Evolutionary conservation across 1,140 invertebrate genomes (phyloP).

Genomic region (Drosophila serrata): DNA sequence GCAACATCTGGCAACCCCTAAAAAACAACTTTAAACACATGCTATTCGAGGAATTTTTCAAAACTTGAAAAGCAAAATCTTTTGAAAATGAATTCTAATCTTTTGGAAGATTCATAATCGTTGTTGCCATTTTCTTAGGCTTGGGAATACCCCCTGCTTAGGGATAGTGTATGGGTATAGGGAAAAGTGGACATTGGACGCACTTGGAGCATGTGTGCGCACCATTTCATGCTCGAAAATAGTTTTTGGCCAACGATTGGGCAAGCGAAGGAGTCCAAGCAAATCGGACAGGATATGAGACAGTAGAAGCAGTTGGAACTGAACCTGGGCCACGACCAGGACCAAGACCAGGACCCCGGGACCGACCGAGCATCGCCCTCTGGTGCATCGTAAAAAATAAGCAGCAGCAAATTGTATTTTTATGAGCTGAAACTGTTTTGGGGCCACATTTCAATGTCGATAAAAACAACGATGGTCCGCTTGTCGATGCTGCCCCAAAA

Average conservation of each 20-base stretch:
- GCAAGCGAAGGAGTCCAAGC: conserved; percentile 26
- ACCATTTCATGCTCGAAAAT: conserved; percentile 79
- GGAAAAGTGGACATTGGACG: conserved; percentile 67
- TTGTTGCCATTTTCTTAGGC: too few species aligned
- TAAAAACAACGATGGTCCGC: conserved; percentile 69
- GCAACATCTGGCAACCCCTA: neutral
- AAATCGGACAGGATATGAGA: conserved; percentile 32
- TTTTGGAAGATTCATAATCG: neutral
- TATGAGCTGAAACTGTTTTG: conserved; percentile 84
- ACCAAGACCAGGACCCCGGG: conserved; percentile 26
- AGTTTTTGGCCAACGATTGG: conserved; percentile 64
- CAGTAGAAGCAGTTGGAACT: conserved; percentile 20
- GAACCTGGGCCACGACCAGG: conserved; percentile 20
- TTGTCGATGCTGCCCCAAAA: conserved; percentile 8
- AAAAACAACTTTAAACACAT: neutral
- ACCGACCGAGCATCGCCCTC: conserved; percentile 67
- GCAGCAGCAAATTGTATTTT: conserved; percentile 84
- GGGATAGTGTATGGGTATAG: conserved; percentile 13
- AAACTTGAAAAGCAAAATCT: neutral
- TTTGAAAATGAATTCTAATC: neutral
- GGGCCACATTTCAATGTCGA: conserved; percentile 84
- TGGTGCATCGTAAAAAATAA: conserved; percentile 84
- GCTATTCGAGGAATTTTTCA: neutral
- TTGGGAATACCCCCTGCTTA: too few species aligned
- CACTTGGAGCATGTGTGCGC: conserved; percentile 80